A percentile compares a stretch with the other conserved stretches of the same genome.
These are phyloP conservation scores for Sitophilus oryzae DNA, from an alignment of 1,140 invertebrate species.

Conservation along the genomic window DNA sequence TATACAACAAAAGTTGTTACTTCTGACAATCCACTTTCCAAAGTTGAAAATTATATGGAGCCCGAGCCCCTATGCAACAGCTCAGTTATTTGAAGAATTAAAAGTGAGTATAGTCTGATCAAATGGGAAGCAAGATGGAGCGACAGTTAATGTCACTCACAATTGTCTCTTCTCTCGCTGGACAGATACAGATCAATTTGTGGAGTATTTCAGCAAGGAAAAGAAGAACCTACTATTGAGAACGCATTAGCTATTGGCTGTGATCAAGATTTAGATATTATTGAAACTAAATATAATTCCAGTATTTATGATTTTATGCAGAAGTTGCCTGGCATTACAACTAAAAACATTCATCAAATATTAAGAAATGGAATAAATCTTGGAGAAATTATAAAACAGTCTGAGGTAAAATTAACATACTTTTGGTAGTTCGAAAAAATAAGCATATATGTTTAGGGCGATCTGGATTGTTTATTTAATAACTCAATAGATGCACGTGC, in stretches of 20 bases:
- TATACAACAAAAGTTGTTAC: constrained; percentile 74
- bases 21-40: constrained; percentile 94
- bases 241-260: constrained; percentile 61
- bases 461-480: neutral
- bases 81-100: constrained; percentile 89
- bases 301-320: constrained; percentile 79
- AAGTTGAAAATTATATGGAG: constrained; percentile 91
- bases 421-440: too few relatives aligned
- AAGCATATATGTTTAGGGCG: too few relatives aligned
- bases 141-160: neutral
- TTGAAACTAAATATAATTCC: constrained; percentile 67
- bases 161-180: neutral
- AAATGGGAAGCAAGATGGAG: neutral
- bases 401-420: constrained; percentile 45
- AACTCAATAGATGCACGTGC: neutral
- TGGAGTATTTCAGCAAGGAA: constrained; percentile 56
- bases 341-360: constrained; percentile 75
- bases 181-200: neutral
- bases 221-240: constrained; percentile 67
- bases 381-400: constrained; percentile 56
- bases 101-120: constrained; percentile 48
- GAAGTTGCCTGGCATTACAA: constrained; percentile 84
- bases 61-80: constrained; percentile 88
- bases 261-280: constrained; percentile 53
- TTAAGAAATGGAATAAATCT: constrained; percentile 76